phyloP scores from a whole-genome alignment of 1,140 invertebrate species.

The Tetragonula clypearis region DNA sequence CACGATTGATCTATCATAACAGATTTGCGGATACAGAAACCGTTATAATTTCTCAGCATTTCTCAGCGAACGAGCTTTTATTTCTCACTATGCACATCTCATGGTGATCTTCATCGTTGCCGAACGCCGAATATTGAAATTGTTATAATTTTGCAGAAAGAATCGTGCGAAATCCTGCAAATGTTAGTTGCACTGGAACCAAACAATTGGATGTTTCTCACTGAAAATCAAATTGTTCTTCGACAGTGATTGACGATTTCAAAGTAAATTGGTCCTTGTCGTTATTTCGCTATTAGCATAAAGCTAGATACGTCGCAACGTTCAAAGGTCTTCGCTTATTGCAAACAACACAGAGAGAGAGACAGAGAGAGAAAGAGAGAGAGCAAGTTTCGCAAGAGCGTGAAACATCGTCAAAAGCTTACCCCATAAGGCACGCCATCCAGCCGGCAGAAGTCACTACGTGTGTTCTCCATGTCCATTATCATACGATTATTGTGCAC shows the following conservation, averaged over 20 bases:
- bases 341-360: background rate
- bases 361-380: background rate
- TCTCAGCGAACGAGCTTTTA: too few species aligned
- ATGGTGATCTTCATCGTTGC: too few species aligned
- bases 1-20: too few species aligned
- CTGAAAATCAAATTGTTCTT: background rate
- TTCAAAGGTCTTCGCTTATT: background rate
- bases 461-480: conserved; percentile 18
- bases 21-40: too few species aligned
- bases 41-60: too few species aligned
- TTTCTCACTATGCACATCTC: too few species aligned
- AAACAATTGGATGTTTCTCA: background rate
- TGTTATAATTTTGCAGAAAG: too few species aligned
- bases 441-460: background rate
- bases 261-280: background rate
- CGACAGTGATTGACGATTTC: background rate
- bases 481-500: conserved; percentile 29
- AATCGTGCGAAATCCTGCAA: background rate
- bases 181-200: background rate
- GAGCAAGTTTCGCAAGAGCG: conserved; percentile 8
- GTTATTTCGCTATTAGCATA: background rate
- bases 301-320: background rate
- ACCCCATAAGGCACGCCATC: too few species aligned
- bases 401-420: background rate
- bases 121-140: too few species aligned